These are phyloP conservation scores for Toxostoma redivivum DNA, from an alignment of 2,113 vertebrate genomes.

Conservation along the genomic window DNA sequence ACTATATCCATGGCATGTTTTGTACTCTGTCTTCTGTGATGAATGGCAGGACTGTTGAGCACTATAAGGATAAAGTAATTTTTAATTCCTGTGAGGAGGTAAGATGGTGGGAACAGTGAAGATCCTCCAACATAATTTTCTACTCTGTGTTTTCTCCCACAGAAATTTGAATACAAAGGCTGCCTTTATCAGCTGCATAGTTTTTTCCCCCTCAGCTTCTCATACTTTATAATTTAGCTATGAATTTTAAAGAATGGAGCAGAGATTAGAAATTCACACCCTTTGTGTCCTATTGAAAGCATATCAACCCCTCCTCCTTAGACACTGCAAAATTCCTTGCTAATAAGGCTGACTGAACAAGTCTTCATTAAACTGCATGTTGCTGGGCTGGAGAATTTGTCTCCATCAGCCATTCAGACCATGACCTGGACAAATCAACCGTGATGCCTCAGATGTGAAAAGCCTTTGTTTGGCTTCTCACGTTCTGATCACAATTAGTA, in stretches of 20 bases:
- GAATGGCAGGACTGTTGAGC: not conserved
- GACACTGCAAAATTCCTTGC: slow-evolving; percentile 2
- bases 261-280: slow-evolving; percentile 50
- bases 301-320: not conserved
- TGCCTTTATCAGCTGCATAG: not conserved
- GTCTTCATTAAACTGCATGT: slow-evolving; percentile 58
- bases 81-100: not conserved
- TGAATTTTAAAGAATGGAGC: slow-evolving; percentile 26
- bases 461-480: slow-evolving; percentile 53
- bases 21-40: not conserved
- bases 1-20: not conserved
- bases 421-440: slow-evolving; percentile 33
- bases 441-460: slow-evolving; percentile 20
- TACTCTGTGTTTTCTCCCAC: not conserved
- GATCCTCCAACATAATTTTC: not conserved
- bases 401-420: not conserved
- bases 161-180: not conserved
- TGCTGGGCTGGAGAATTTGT: slow-evolving; percentile 6
- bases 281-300: slow-evolving; percentile 40
- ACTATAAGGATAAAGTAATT: not conserved
- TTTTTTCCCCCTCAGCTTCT: not conserved
- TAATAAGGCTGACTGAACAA: slow-evolving; percentile 51
- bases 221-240: slow-evolving; percentile 9
- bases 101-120: not conserved
- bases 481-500: slow-evolving; percentile 14